phyloP scores from a whole-genome alignment of 2,797 vertebrate genomes.

The Epinephelus malabaricus region DNA sequence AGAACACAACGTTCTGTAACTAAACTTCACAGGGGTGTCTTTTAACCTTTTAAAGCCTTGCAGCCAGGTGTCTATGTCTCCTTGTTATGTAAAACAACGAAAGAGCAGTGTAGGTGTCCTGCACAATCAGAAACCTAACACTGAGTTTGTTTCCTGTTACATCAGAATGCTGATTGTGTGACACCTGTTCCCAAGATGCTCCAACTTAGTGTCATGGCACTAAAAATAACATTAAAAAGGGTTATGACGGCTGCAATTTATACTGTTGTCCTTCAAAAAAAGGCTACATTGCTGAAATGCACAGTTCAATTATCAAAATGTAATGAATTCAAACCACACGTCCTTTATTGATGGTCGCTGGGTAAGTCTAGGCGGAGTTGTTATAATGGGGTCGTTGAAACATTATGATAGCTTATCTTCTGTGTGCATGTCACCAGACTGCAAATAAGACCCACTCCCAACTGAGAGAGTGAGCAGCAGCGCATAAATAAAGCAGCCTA shows the following conservation, averaged over 20 bases:
- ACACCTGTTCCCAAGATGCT: neutral
- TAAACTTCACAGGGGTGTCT: slow-evolving; percentile 6
- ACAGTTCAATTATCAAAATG: neutral
- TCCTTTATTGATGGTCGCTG: neutral
- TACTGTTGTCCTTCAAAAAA: neutral
- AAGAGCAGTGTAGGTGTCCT: neutral
- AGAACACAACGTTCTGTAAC: neutral
- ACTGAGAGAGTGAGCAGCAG: neutral
- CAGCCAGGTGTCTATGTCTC: neutral
- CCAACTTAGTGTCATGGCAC: neutral
- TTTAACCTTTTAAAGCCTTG: neutral
- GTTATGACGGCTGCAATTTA: neutral
- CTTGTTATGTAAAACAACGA: slow-evolving; percentile 31
- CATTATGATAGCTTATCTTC: slow-evolving; percentile 78
- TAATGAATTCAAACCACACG: neutral
- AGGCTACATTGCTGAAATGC: neutral
- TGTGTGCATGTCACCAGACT: slow-evolving; percentile 41
- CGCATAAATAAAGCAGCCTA: neutral
- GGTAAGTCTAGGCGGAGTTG: slow-evolving; percentile 48
- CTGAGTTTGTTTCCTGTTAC: slow-evolving; percentile 7
- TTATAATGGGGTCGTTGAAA: slow-evolving; percentile 40
- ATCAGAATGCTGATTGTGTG: slow-evolving; percentile 8
- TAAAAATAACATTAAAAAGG: neutral
- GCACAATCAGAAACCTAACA: slow-evolving; percentile 16
- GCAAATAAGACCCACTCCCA: neutral